Evolutionary conservation across 2,888 invertebrate genomes (phyloP).

Genomic region (Epistrophe grossulariae): DNA sequence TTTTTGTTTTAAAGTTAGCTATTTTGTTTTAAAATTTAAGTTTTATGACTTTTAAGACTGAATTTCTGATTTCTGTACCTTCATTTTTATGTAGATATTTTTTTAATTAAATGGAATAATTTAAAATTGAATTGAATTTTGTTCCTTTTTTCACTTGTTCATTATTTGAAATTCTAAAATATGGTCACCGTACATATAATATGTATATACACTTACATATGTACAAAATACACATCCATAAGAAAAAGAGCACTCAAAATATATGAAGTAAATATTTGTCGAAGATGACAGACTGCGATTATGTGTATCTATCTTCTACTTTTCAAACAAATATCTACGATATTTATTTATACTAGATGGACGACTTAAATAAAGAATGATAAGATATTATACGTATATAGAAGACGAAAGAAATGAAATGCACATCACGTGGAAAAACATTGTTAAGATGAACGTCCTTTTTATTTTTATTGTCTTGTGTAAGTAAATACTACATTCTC

Average conservation of each 20-base stretch:
- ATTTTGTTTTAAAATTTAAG: no score
- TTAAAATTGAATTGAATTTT: no score
- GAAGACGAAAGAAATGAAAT: constrained; percentile 52
- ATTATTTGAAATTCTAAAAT: no score
- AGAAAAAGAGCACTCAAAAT: constrained; percentile 38
- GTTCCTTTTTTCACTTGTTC: no score
- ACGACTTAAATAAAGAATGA: constrained; percentile 23
- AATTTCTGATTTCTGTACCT: no score
- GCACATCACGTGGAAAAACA: constrained; percentile 56
- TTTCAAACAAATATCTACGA: constrained; percentile 30
- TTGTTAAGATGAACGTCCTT: constrained; percentile 56
- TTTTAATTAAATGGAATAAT: no score
- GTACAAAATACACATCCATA: no score
- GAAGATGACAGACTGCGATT: constrained; percentile 53
- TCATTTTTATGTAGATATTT: no score
- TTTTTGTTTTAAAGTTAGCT: no score
- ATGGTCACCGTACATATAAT: neutral
- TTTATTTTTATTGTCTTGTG: constrained; percentile 65
- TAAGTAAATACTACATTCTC: constrained; percentile 43
- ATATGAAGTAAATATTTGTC: constrained; percentile 68
- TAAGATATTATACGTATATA: neutral
- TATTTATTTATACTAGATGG: constrained; percentile 7
- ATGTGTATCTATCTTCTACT: neutral
- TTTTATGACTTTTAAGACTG: no score
- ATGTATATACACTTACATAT: no score